Conservation (phyloP, 2,797 vertebrate genomes). For the Okamejei kenojei region DNA sequence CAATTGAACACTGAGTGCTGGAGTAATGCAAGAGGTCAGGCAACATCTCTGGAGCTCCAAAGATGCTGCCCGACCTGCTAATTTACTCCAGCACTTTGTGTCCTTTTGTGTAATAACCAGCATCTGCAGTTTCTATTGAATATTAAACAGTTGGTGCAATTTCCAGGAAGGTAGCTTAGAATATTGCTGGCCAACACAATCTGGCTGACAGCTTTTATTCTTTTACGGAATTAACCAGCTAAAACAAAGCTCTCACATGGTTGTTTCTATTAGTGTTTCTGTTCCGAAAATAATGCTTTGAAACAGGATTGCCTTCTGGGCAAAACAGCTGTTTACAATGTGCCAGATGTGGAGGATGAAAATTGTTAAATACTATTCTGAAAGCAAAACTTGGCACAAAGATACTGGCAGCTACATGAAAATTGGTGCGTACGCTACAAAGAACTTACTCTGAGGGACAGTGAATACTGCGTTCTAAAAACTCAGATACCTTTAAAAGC, state of each 20-base stretch:
- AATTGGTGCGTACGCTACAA: neutral
- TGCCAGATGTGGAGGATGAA: neutral
- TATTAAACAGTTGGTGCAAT: too few relatives aligned
- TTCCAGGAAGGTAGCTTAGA: neutral
- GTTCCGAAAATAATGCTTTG: neutral
- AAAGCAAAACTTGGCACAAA: neutral
- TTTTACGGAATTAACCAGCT: neutral
- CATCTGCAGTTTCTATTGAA: too few relatives aligned
- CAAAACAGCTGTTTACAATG: neutral
- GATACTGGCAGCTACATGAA: neutral
- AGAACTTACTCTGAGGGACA: neutral
- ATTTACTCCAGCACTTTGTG: too few relatives aligned
- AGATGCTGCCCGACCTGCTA: too few relatives aligned
- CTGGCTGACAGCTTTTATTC: neutral
- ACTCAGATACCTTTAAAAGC: neutral
- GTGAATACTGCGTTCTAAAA: neutral
- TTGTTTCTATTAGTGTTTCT: neutral
- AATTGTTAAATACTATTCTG: neutral
- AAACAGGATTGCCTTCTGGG: neutral
- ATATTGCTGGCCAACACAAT: neutral
- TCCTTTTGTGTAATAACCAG: too few relatives aligned
- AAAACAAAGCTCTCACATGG: neutral
- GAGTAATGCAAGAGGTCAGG: too few relatives aligned
- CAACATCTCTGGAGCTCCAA: too few relatives aligned
- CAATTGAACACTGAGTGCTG: too few relatives aligned